These are phyloP conservation scores for Sphenopsis melanotis DNA, from an alignment of 2,797 vertebrate genomes.

Conservation along the genomic window DNA sequence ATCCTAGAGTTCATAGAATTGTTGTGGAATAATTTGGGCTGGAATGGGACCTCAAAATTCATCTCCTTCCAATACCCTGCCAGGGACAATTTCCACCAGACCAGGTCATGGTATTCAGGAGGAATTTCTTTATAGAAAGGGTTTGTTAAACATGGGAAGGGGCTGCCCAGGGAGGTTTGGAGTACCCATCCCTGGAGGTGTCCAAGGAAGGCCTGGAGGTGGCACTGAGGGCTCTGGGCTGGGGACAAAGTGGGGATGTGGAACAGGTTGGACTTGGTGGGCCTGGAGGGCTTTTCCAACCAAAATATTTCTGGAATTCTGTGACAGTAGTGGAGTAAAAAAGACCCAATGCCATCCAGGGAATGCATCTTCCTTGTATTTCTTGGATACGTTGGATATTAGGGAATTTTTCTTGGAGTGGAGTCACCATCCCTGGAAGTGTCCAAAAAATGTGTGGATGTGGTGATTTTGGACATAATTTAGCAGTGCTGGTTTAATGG, in stretches of 20 bases:
- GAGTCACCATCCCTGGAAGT: not conserved
- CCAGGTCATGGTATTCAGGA: not conserved
- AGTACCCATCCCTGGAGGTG: not conserved
- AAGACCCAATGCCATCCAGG: not conserved
- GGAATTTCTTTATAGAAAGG: not conserved
- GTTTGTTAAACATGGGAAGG: not conserved
- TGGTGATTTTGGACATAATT: not conserved
- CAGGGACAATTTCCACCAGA: not conserved
- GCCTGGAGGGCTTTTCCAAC: not conserved
- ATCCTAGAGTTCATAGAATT: not conserved
- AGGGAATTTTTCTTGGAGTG: not conserved
- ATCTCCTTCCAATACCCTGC: not conserved
- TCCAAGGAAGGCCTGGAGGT: accelerated
- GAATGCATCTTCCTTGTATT: too few species aligned
- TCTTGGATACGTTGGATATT: accelerated
- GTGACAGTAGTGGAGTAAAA: not conserved
- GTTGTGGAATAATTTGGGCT: not conserved
- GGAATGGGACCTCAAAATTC: not conserved
- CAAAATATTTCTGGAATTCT: not conserved
- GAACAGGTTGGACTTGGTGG: accelerated
- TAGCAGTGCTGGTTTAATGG: not conserved
- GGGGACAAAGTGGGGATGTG: accelerated
- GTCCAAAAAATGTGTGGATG: not conserved
- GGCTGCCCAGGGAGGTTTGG: not conserved
- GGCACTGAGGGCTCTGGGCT: not conserved